Evolutionary conservation across 2,113 vertebrate species (phyloP).

Genomic region (Tachysurus fulvidraco): DNA sequence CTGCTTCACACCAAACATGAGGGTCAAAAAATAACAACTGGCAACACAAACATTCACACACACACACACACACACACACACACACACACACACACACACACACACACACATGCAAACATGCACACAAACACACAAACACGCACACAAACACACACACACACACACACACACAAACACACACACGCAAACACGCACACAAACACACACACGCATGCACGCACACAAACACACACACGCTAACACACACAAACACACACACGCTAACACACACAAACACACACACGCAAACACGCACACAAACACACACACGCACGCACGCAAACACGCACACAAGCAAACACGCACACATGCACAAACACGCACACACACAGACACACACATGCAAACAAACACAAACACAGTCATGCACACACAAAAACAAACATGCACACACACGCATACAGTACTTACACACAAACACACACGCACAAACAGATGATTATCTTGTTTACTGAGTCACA

Average conservation of each 20-base stretch:
- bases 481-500: slow-evolving; percentile 4
- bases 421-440: neutral
- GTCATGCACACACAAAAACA: no score
- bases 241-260: neutral
- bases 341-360: no score
- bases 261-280: neutral
- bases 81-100: neutral
- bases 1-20: neutral
- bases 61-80: neutral
- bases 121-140: neutral
- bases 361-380: slow-evolving; percentile 6
- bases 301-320: neutral
- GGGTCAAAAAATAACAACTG: neutral
- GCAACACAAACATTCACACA: neutral
- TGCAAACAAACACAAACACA: neutral
- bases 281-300: no score
- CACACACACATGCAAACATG: neutral
- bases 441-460: slow-evolving; percentile 1
- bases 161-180: neutral
- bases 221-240: no score
- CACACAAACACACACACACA: neutral
- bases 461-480: neutral
- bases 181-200: neutral
- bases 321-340: neutral
- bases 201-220: neutral